Base-by-base conservation (phyloP, 2,888 invertebrate genomes). In the Tipula unca region DNA sequence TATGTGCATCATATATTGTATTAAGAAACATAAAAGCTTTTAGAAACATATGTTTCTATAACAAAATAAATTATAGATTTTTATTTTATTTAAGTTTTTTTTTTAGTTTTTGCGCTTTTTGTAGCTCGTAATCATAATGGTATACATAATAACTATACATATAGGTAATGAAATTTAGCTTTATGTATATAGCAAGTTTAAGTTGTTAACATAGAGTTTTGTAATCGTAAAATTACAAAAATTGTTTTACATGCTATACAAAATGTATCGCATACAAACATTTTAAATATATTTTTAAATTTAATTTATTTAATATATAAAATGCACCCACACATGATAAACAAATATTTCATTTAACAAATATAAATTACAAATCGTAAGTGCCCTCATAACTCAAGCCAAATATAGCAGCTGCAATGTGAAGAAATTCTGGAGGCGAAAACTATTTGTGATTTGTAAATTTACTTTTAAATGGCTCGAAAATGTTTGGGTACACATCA, bases 21-120 rank as follows among this genome's bases (percentile, higher is more conserved):
- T 83, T 83, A 83, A 83, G 83, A 83, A 83, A 35, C 83, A 83
- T 83, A 83, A 83, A 83, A 83, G 83, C 83, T 83, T 83, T 83
- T 83, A 83, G 83, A 83, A 83, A 83, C 83, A 83, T 83, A 83
- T 83, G 83, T 83, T 83, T 32, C 83, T n/a, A n/a, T n/a, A 83
- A 83, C 35, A 83, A 83, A 32, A 83, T 83, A 83, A 83, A 83
- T 83, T 32, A 83, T 32, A 29, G 35, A 17, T 35, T 83, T 83
- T 83, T 83, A n/a, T 32, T 83, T 82, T 32, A 13, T 82, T 69
- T 69, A 17, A 17, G 48, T 17, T 54, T 5, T 17, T 54, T 54
- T 54, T 39, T n/a, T n/a, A n/a, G 3, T 14, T 48, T 69, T 69
- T 25, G 69, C 69, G 25, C 69, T 25, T 69, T 69, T 69, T 25